Evolutionary conservation across 92 coral and sea anemone genomes (phyloP), one percentile per base, ranked within the genome.

Genomic region (Diadumene lineata): DNA sequence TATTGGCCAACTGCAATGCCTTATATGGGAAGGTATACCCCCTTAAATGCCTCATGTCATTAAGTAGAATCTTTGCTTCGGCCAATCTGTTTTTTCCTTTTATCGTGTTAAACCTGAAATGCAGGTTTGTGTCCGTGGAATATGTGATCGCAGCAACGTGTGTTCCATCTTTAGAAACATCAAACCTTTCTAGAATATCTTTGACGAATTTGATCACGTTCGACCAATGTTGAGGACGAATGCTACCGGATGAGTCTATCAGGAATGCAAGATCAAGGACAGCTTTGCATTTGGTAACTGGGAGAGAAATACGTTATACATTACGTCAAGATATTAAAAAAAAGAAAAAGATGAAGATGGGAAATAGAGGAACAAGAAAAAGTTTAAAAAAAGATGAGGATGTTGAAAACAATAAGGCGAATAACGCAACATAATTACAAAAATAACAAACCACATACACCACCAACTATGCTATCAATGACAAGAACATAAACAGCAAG

Each of bases 241-340:
- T 87, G 53, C 92, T 87, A 34, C 85, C 88, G 29, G 92, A 87
- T 38, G 92, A 77, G 38, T 87, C 92, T 33, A 87, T 15, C 48
- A 87, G 21, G 68, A 87, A 87, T 60, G 77, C 92, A 31, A 87
- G 73, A 51, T 87, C 92, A 22, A 87, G 57, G 22, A 73, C 34
- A 19, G 68, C 28, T 38, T 70, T 69, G 82, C 92, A 87, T 46
- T 76, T 33, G 44, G 66, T 19, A 3, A 51, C 92, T 87, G 33
- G 10, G 50, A 74, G 1, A 23, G 19, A 7, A n/a, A 21, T 19
- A 21, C 7, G 53, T 1, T 25, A 38, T 38, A 33, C n/a, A n/a
- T n/a, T n/a, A n/a, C n/a, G n/a, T 44, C 19, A 63, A 11, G 21
- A 63, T 56, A 4, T 17, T 7, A 61, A 9, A 61, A 25, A 61